Conservation (phyloP, 2,888 invertebrate species). For the Noctua fimbriata region DNA sequence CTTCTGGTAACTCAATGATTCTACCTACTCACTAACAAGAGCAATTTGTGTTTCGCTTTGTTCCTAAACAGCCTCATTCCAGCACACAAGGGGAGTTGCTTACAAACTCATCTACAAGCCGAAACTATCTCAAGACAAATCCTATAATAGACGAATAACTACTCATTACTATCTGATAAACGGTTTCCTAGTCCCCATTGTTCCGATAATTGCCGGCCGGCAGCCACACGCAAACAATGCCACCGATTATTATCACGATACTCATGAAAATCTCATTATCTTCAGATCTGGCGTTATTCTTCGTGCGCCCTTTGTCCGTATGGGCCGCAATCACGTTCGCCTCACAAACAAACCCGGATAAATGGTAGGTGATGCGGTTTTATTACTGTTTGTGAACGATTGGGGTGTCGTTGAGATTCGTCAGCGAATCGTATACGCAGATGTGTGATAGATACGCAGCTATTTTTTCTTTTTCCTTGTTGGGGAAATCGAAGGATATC, state of each 20-base stretch:
- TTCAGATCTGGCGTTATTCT: constrained; percentile 75
- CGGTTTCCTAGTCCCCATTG: constrained; percentile 64
- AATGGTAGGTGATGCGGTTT: constrained; percentile 75
- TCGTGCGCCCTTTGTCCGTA: constrained; percentile 64
- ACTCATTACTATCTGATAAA: constrained; percentile 64
- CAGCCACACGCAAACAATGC: constrained; percentile 73
- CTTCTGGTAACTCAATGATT: not conserved
- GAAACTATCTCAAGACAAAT: constrained; percentile 39
- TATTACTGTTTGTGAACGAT: constrained; percentile 72
- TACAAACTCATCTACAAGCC: constrained; percentile 27
- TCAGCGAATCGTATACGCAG: constrained; percentile 55
- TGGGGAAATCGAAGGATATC: constrained; percentile 22
- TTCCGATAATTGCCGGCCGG: constrained; percentile 70
- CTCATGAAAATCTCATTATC: constrained; percentile 82
- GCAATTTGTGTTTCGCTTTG: constrained; percentile 17
- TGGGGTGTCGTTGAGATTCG: constrained; percentile 51
- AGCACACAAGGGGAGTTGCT: not conserved
- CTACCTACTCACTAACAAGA: not conserved
- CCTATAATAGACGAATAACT: constrained; percentile 57
- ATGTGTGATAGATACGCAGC: constrained; percentile 49
- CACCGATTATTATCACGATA: constrained; percentile 79
- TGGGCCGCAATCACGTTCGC: constrained; percentile 73
- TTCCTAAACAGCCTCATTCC: constrained; percentile 1
- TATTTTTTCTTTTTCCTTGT: constrained; percentile 36
- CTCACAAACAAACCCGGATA: constrained; percentile 78